Conservation (phyloP, 2,113 vertebrate genomes). For the Anguilla rostrata region DNA sequence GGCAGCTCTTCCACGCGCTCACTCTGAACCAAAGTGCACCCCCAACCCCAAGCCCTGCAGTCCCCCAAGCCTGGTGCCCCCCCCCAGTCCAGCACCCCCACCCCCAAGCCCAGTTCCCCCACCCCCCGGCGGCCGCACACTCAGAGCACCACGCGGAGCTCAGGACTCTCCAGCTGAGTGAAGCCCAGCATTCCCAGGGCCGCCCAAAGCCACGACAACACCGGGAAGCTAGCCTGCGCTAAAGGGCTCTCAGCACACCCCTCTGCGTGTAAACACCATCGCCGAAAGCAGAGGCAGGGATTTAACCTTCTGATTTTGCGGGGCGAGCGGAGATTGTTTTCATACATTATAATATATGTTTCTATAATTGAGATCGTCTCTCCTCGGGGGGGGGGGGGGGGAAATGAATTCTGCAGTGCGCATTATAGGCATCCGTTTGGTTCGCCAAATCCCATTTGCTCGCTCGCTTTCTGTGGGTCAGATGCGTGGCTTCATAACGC, state of each 20-base stretch:
- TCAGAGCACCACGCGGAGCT: no score
- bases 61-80: no score
- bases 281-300: neutral
- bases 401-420: neutral
- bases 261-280: neutral
- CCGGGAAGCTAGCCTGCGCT: neutral
- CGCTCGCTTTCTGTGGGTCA: neutral
- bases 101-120: neutral
- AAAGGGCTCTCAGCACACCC: neutral
- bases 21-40: slow-evolving; percentile 27
- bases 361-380: no score
- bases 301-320: slow-evolving; percentile 13
- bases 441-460: slow-evolving; percentile 4
- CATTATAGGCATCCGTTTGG: neutral
- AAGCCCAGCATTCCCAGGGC: neutral
- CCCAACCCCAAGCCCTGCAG: no score
- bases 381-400: no score
- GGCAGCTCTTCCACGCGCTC: slow-evolving; percentile 36
- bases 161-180: no score
- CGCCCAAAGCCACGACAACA: neutral
- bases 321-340: neutral
- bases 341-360: no score
- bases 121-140: no score
- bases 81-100: neutral
- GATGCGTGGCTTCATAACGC: neutral